Evolutionary conservation across 2,797 vertebrate species (phyloP), one percentile per base, ranked within the genome.

Genomic region (Fundulus diaphanus): DNA sequence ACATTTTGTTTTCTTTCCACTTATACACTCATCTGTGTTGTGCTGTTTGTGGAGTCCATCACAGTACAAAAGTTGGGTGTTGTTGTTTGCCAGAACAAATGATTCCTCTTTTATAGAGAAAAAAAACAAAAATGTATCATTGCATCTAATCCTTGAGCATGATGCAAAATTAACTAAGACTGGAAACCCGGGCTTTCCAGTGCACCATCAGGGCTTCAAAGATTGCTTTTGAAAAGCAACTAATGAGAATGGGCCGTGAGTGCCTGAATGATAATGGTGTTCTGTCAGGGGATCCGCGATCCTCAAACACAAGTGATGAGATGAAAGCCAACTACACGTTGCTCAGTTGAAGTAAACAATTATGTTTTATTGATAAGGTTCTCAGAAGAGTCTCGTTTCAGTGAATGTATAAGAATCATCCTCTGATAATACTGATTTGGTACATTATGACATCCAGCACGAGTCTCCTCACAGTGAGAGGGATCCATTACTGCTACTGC

Each of bases 341-440:
- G 86, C 82, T 89, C 88, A 76, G 85, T 91, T 95, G 93, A 95
- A 94, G 93, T 95, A 95, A 96, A 96, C 95, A 94, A 94, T 92
- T 86, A 94, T 93, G 91, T 94, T 96, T 96, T 96, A 96, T 96
- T 96, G 94, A 94, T 96, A 94, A 94, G 93, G 91, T 94, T 95
- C 93, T 95, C 94, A 95, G 95, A 95, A 94, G 94, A 95, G 94
- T 94, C 94, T 95, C 93, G 92, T 91, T 92, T 93, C 89, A 94
- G 94, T 93, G 94, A 95, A 92, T 83, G 91, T 92, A 92, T 94
- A 90, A 93, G 91, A 92, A 93, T 93, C 92, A 93, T 90, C 92
- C 90, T 92, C 94, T 90, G 90, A 95, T 94, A 96, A 96, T 96
- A 96, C 95, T 96, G 95, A 95, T 96, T 95, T 95, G 95, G 95